Evolutionary conservation across 37 sponge, comb jelly and placozoan genomes (phyloP), one percentile per base, ranked within the genome.

Genomic region (Amphimedon queenslandica): DNA sequence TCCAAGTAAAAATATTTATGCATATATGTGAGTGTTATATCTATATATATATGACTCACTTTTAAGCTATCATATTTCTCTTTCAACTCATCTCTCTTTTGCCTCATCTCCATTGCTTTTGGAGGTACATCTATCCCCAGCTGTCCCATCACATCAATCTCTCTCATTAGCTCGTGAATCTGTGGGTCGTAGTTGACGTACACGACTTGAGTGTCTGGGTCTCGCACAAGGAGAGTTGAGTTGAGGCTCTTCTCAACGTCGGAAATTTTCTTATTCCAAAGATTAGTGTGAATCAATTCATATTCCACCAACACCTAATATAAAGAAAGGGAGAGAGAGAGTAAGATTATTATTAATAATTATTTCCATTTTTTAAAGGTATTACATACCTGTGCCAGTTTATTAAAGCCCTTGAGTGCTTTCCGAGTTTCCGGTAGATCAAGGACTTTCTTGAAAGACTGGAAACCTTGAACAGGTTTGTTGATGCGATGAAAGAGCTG

Each of bases 321-420:
- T 30, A 38, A 20, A 57, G 60, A 4, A 25, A 42, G 72, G 31
- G 67, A 37, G 65, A 36, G 33, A 57, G 57, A 57, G 4, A 10
- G 55, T 21, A 3, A 40, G 35, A 24, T 42, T 64, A 8, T 20
- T 10, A 4, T 36, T 10, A 34, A 2, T 21, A 53, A n/a, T n/a
- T n/a, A n/a, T n/a, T 53, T 53, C 20, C 56, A 53, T 53, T 21
- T 20, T 21, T 21, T 25, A 63, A 18, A 31, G 11, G 16, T 21
- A 63, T 18, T 63, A 8, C 33, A 23, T 23, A 29, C 53, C 42
- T 73, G 77, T 28, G 95, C 87, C 70, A 98, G 73, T 32, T 82
- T 82, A 80, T 98, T 98, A 88, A 89, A 98, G 32, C 74, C 68
- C 73, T 92, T 91, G 78, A 98, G 84, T 18, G 89, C 89, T 58